Base-by-base conservation (phyloP, 2,797 vertebrate species). In the Phyllotis vaccarum region DNA sequence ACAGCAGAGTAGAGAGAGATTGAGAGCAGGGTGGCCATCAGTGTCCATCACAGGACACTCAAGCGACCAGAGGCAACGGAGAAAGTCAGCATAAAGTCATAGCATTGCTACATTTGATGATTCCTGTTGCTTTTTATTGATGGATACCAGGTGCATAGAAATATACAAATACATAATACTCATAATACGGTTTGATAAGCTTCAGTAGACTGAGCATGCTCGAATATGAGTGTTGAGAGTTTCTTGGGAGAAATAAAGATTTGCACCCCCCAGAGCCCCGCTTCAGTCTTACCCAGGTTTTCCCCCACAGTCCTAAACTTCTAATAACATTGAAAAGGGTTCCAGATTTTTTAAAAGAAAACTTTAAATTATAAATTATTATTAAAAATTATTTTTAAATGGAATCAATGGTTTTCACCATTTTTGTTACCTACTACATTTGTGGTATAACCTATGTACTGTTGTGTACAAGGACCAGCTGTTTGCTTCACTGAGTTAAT, bases 181-280 rank as follows among this genome's bases (percentile, higher is more conserved):
- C 17, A 56, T 11, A 6, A n/a, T 1, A 7, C 2, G 7, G 37
- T 21, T 58, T 72, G 21, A 46, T 56, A 74, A 54, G 17, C 40
- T 31, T 58, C 14, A 31, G 8, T 81, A 80, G 27, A 40, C 11
- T 14, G 31, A 86, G 6, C 40, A 21, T n/a, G 52, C 17, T 72
- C 52, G 24, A 1, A 19, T 7, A 49, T 90, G 31, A 43, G 34
- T 43, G 9, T 31, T 75, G 14, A 52, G 68, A 56, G n/a, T n/a
- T n/a, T n/a, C n/a, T n/a, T 13, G 31, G 24, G 31, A 75, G 68
- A 85, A 66, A 49, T 31, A 14, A 54, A 86, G 24, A 29, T 22
- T n/a, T 1, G 1, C 8, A 27, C 0, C 2, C 68, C 29, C 40
- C 27, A 12, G 22, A 49, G 58, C 0, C 21, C 46, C 22, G 7